phyloP scores from a whole-genome alignment of 2,888 invertebrate species.

The Drosophila hamatofila region DNA sequence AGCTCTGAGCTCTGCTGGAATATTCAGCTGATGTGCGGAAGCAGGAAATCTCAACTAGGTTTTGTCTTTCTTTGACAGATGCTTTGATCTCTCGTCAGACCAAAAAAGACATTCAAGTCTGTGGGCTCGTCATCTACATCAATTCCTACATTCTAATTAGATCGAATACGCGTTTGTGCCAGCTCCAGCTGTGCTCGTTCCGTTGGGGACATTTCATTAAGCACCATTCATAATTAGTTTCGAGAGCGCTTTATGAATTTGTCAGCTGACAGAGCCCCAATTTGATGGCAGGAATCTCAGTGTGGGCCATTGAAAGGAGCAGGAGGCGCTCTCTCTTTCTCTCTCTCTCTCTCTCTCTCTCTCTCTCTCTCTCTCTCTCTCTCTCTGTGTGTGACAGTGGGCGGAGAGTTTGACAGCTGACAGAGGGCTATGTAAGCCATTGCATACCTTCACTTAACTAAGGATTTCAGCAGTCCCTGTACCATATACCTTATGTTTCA shows the following conservation, averaged over 20 bases:
- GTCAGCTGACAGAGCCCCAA: constrained; percentile 33
- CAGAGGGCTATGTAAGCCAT: constrained; percentile 11
- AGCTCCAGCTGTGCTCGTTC: constrained; percentile 1
- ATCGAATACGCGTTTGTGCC: neutral
- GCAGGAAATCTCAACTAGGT: neutral
- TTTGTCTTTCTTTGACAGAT: neutral
- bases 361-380: no score
- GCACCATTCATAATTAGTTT: constrained; percentile 26
- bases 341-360: no score
- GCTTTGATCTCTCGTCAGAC: constrained; percentile 1
- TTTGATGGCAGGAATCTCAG: neutral
- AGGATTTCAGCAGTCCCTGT: constrained; percentile 7
- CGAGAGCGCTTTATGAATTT: constrained; percentile 48
- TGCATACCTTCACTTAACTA: constrained; percentile 31
- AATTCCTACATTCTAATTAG: neutral
- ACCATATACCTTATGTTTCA: constrained; percentile 28
- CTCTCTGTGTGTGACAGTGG: neutral
- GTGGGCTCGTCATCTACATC: neutral
- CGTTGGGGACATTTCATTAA: constrained; percentile 11
- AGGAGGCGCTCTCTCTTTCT: neutral
- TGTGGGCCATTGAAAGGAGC: neutral
- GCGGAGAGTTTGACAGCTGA: constrained; percentile 23
- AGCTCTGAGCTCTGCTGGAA: neutral
- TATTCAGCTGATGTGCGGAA: neutral
- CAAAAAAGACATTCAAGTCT: neutral